Evolutionary conservation across 2,113 vertebrate species (phyloP), one percentile per base, ranked within the genome.

Genomic region (Clarias batrachus): DNA sequence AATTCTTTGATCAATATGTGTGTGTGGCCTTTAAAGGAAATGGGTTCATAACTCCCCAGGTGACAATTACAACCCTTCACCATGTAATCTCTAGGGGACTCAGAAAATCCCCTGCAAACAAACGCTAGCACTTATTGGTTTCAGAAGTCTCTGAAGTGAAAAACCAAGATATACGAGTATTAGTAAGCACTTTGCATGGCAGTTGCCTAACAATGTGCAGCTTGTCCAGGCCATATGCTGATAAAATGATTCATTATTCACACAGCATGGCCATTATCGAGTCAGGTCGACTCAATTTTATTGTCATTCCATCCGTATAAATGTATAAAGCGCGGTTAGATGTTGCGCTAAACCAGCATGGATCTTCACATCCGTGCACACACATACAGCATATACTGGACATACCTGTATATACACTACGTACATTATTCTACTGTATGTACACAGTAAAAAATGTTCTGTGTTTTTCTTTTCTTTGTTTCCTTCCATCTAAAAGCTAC

Each of bases 401-500:
- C 48, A 48, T 48, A 48, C 4, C 5, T 33, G 19, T 25, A 63
- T 63, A 63, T 63, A 63, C 21, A 63, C 33, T 37, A 33, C 30
- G 30, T 63, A 63, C 19, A 63, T 63, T 21, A 21, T 21, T 10
- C 27, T 30, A 68, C 9, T 37, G 33, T 37, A 37, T 37, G 30
- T 30, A 68, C 6, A 63, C 19, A 63, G 60, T 63, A 7, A 48
- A 48, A 48, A 48, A 48, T 59, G 14, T 73, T 41, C 11, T 33
- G 21, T 52, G 56, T 23, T 37, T 56, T 77, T 41, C 41, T 70
- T 41, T 60, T 81, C 65, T 60, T 85, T 87, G 27, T 66, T 60
- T 83, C 77, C 48, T 63, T 57, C 74, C 82, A 88, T 90, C 88
- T 90, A 73, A 91, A 48, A 91, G 92, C 92, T 94, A 90, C 91